Conservation (phyloP, 2,113 vertebrate species). For the Hipposideros armiger region DNA sequence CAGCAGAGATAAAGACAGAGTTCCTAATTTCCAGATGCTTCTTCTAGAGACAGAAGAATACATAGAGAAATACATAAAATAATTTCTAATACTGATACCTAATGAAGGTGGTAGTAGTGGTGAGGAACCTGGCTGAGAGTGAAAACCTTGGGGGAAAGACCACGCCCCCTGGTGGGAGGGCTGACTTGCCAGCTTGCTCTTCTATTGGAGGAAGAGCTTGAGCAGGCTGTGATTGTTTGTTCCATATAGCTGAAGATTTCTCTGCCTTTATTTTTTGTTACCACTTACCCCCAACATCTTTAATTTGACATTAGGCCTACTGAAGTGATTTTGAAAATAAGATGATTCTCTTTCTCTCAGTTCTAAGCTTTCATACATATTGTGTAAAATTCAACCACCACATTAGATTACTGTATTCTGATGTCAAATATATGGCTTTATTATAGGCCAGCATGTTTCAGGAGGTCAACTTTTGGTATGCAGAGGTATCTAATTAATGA, state of each 20-base stretch:
- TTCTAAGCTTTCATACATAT: not conserved
- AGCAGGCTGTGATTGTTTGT: not conserved
- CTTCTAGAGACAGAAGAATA: not conserved
- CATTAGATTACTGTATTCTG: not conserved
- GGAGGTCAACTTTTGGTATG: not conserved
- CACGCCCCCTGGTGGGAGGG: too few relatives aligned
- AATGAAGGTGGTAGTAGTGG: not conserved
- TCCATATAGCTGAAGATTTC: not conserved
- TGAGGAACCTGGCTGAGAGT: not conserved
- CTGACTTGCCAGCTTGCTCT: not conserved
- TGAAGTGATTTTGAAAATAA: slow-evolving; percentile 16
- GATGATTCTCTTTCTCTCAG: not conserved
- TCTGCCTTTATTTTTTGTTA: not conserved
- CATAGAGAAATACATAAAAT: not conserved
- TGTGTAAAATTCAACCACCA: not conserved
- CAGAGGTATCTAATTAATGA: not conserved
- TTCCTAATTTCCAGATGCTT: not conserved
- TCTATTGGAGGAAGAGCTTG: not conserved
- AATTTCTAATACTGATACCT: slow-evolving; percentile 5
- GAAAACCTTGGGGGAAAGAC: not conserved
- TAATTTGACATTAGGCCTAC: not conserved
- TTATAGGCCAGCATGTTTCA: not conserved
- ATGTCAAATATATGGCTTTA: not conserved
- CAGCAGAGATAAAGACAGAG: not conserved
- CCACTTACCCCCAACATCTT: not conserved